Percentiles rank a stretch among this genome's conserved stretches.
Evolutionary conservation across 2,113 vertebrate species (phyloP).

Genomic region (Lasiurus borealis): DNA sequence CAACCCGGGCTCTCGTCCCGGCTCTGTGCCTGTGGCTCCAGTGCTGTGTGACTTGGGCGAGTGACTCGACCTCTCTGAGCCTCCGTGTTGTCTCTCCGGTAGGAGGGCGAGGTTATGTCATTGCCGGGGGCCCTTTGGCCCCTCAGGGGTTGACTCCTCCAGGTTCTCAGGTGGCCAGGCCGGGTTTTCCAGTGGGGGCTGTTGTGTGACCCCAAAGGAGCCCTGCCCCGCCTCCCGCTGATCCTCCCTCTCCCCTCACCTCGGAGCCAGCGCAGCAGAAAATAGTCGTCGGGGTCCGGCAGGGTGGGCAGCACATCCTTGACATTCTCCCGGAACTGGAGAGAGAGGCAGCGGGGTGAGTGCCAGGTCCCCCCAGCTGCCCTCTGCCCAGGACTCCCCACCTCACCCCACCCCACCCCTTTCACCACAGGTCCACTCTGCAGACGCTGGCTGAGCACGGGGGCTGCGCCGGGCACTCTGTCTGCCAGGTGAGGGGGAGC

Average conservation of each 20-base stretch:
- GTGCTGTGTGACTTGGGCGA: background rate
- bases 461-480: background rate
- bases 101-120: background rate
- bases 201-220: background rate
- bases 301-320: slow-evolving; percentile 92
- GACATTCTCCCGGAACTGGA: slow-evolving; percentile 93
- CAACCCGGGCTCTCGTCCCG: background rate
- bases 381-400: background rate
- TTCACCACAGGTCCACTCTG: background rate
- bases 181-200: background rate
- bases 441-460: background rate
- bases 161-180: background rate
- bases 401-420: too few relatives aligned
- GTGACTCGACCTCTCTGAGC: slow-evolving; percentile 14
- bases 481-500: background rate
- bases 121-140: background rate
- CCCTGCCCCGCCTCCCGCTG: background rate
- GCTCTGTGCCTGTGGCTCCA: background rate
- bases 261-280: slow-evolving; percentile 96
- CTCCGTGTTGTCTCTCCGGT: background rate
- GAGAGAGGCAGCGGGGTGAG: slow-evolving; percentile 42
- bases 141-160: background rate
- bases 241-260: slow-evolving; percentile 88
- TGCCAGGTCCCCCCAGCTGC: background rate
- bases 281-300: slow-evolving; percentile 93